These are phyloP conservation scores for Aphodius granarius DNA, from an alignment of 2,888 invertebrate species.

Conservation along the genomic window DNA sequence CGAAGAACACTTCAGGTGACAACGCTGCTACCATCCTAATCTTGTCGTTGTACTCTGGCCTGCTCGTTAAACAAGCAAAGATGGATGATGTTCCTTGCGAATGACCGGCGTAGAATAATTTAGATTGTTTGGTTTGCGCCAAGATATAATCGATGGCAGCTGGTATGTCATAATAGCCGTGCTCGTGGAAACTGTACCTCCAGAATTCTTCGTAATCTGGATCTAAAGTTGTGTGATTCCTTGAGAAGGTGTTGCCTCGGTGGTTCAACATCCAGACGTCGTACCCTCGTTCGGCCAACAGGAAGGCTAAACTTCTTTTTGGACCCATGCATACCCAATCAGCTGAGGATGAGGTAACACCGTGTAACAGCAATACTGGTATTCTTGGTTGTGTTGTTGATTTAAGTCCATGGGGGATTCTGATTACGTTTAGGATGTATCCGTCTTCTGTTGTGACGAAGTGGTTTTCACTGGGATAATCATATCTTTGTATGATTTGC, in stretches of 20 bases:
- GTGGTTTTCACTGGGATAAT: slow-evolving; percentile 66
- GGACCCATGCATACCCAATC: slow-evolving; percentile 75
- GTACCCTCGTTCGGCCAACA: slow-evolving; percentile 67
- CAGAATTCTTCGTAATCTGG: slow-evolving; percentile 58
- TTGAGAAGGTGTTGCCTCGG: slow-evolving; percentile 71
- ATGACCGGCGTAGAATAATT: slow-evolving; percentile 75
- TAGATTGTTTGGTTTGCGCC: slow-evolving; percentile 56
- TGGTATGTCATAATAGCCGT: slow-evolving; percentile 75
- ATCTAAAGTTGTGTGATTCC: slow-evolving; percentile 56
- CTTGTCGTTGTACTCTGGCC: slow-evolving; percentile 65
- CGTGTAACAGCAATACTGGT: slow-evolving; percentile 66
- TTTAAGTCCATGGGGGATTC: slow-evolving; percentile 60
- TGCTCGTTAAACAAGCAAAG: slow-evolving; percentile 63
- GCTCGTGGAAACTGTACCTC: slow-evolving; percentile 78
- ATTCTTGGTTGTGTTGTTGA: slow-evolving; percentile 53
- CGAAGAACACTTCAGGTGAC: slow-evolving; percentile 64
- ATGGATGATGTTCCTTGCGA: slow-evolving; percentile 71
- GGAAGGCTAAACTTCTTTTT: slow-evolving; percentile 59
- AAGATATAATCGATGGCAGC: slow-evolving; percentile 73
- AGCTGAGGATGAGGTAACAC: slow-evolving; percentile 70
- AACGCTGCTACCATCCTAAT: slow-evolving; percentile 64
- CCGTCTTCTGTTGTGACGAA: slow-evolving; percentile 70
- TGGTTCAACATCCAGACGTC: slow-evolving; percentile 82
- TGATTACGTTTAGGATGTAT: slow-evolving; percentile 72
- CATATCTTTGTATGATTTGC: slow-evolving; percentile 53